Percentiles rank a stretch among this genome's conserved stretches.
phyloP scores from a whole-genome alignment of 2,113 vertebrate genomes.

The Delphinapterus leucas region DNA sequence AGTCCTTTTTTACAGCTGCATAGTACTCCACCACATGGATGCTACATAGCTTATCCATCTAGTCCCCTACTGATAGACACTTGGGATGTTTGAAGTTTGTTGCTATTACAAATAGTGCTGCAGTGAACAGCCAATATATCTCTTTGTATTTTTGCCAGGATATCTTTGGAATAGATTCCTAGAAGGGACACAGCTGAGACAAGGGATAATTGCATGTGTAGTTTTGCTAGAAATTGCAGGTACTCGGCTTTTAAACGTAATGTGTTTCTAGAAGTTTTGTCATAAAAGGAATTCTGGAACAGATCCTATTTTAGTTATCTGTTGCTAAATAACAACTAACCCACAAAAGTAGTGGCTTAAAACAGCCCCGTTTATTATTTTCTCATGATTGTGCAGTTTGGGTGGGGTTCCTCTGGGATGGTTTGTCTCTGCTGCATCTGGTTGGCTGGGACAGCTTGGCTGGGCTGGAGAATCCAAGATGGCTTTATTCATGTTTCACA shows the following conservation, averaged over 20 bases:
- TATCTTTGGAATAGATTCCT: not conserved
- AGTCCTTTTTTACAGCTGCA: not conserved
- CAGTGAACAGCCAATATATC: not conserved
- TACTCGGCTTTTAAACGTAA: not conserved
- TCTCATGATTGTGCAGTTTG: not conserved
- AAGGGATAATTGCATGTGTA: not conserved
- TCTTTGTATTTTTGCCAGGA: not conserved
- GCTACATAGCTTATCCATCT: not conserved
- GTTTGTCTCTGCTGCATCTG: not conserved
- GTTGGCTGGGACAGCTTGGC: not conserved
- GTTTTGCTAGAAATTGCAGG: not conserved
- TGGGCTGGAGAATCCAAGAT: not conserved
- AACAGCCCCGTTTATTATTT: not conserved
- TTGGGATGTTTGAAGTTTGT: not conserved
- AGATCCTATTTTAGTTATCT: conserved; percentile 1
- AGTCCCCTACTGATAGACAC: not conserved
- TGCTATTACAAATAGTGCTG: not conserved
- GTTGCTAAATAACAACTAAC: not conserved
- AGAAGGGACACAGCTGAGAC: not conserved
- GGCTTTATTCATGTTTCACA: not conserved
- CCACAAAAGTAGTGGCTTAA: not conserved
- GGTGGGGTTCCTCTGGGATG: not conserved
- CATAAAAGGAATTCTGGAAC: not conserved
- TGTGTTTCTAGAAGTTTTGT: conserved; percentile 23
- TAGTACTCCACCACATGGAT: not conserved